phyloP scores from a whole-genome alignment of 2,797 vertebrate genomes.

The Chaetophractus vellerosus region DNA sequence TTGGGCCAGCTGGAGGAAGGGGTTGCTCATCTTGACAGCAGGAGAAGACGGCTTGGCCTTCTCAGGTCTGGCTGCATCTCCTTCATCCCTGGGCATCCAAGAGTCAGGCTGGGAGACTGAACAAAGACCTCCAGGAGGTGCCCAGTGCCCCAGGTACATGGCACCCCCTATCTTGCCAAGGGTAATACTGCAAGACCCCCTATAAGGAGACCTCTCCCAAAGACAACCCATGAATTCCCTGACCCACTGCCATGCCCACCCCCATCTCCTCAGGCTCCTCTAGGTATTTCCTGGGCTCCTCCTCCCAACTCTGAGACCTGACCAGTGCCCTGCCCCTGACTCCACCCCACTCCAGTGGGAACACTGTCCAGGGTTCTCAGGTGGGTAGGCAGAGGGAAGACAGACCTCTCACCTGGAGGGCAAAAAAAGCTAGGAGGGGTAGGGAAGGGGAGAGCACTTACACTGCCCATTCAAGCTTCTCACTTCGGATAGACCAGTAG shows the following conservation, averaged over 20 bases:
- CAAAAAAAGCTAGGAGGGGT: no score
- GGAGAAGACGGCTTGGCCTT: constrained; percentile 76
- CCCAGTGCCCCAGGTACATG: neutral
- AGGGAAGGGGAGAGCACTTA: constrained; percentile 89
- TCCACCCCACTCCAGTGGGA: neutral
- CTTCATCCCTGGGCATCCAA: constrained; percentile 90
- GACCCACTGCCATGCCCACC: neutral
- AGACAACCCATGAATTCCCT: neutral
- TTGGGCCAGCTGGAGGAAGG: constrained; percentile 92
- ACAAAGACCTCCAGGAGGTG: neutral
- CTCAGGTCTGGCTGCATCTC: constrained; percentile 87
- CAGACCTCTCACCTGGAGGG: neutral
- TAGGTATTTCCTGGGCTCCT: neutral
- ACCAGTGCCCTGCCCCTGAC: neutral
- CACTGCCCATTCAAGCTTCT: constrained; percentile 95
- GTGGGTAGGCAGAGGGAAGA: neutral
- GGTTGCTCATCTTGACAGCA: constrained; percentile 91
- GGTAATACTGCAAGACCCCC: neutral
- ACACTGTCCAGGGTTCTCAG: neutral
- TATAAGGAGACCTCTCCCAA: neutral
- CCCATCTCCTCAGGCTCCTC: neutral
- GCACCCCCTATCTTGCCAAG: no score
- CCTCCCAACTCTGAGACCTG: neutral
- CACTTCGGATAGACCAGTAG: constrained; percentile 94
- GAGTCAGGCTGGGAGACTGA: neutral